Conservation (phyloP, 2,797 vertebrate species). For the Odontamblyopus lacepedii region DNA sequence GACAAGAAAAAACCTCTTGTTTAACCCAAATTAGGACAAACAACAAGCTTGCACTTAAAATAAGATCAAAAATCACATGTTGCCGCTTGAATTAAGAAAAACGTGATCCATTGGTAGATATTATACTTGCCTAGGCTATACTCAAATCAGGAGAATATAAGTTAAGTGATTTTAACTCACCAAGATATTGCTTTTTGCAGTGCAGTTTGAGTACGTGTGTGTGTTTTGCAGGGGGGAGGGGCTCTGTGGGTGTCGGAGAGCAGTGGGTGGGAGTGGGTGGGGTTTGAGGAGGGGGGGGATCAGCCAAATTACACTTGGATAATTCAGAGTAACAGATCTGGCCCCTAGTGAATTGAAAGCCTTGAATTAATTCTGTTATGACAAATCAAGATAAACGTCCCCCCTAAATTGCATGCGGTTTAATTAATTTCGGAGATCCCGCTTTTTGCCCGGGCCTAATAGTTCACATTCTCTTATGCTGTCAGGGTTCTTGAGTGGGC, state of each 20-base stretch:
- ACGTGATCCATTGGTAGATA: too few relatives aligned
- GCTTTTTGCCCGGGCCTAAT: constrained; percentile 87
- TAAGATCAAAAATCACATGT: too few relatives aligned
- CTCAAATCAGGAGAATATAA: too few relatives aligned
- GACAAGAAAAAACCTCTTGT: too few relatives aligned
- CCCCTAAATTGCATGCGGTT: constrained; percentile 99
- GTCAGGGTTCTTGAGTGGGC: constrained; percentile 97
- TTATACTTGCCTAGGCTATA: too few relatives aligned
- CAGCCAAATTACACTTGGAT: constrained; percentile 99
- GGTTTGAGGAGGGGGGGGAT: constrained; percentile 52
- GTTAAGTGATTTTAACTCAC: too few relatives aligned
- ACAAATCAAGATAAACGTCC: constrained; percentile 99
- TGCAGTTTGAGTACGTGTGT: constrained; percentile 40
- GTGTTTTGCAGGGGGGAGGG: constrained; percentile 49
- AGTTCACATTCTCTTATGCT: constrained; percentile 97
- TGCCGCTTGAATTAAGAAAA: too few relatives aligned
- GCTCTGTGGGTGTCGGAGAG: constrained; percentile 35
- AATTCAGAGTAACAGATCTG: constrained; percentile 99
- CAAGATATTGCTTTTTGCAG: too few relatives aligned
- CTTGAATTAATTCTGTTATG: constrained; percentile 99
- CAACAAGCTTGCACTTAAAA: too few relatives aligned
- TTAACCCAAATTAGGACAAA: too few relatives aligned
- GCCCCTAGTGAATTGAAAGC: constrained; percentile 99
- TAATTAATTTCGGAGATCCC: constrained; percentile 99
- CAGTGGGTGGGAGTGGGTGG: constrained; percentile 16